Conservation (phyloP, 1,140 invertebrate species). For the Leptopilina clavipes region DNA sequence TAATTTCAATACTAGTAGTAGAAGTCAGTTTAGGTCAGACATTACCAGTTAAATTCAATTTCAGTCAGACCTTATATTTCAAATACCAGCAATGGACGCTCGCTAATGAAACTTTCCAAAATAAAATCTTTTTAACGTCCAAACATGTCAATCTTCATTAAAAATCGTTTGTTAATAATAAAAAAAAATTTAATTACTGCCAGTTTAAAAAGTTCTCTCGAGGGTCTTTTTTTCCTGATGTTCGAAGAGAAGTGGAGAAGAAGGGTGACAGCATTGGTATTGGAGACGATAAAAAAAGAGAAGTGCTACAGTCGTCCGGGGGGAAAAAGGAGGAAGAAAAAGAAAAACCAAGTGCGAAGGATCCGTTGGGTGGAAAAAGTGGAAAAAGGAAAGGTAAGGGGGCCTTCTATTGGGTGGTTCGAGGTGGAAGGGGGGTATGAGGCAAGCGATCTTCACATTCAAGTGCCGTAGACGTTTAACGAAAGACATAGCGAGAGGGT, state of each 20-base stretch:
- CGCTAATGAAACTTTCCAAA: too few species aligned
- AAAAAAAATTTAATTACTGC: conserved; percentile 15
- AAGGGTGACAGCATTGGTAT: conserved; percentile 17
- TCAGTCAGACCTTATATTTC: too few species aligned
- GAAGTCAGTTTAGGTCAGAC: too few species aligned
- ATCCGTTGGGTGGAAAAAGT: conserved; percentile 16
- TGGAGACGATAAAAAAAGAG: not conserved
- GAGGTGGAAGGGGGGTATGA: not conserved
- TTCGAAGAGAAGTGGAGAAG: not conserved
- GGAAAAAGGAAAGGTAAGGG: conserved; percentile 20
- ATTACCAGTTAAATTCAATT: too few species aligned
- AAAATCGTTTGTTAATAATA: not conserved
- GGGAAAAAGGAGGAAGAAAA: not conserved
- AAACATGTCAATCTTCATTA: too few species aligned
- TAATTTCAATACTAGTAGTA: too few species aligned
- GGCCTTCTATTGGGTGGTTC: not conserved
- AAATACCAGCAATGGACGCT: too few species aligned
- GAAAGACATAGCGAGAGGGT: conserved; percentile 49
- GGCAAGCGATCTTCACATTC: conserved; percentile 42
- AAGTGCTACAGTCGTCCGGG: not conserved
- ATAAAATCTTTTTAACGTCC: too few species aligned
- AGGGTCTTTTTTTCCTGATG: not conserved
- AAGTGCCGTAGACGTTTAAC: conserved; percentile 55
- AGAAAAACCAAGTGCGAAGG: not conserved
- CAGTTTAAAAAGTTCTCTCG: not conserved